These are phyloP conservation scores for Xenopus laevis DNA, from an alignment of 2,113 vertebrate genomes.

Conservation along the genomic window DNA sequence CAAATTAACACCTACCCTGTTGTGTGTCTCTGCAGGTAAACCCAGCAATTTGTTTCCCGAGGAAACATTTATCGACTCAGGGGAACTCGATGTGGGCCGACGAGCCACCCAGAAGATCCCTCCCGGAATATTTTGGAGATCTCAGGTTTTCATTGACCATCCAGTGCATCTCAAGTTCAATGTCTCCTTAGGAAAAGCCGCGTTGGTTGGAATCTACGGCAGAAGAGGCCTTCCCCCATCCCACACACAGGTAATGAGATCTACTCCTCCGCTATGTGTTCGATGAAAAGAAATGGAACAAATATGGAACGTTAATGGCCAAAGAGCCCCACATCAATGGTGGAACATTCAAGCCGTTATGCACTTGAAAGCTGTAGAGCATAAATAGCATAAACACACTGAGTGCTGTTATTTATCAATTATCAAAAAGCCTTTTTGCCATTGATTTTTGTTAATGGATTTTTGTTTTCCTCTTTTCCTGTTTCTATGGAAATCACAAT, in stretches of 20 bases:
- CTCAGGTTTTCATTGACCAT: conserved; percentile 96
- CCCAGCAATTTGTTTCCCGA: conserved; percentile 89
- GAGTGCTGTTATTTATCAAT: neutral
- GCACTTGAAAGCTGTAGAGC: neutral
- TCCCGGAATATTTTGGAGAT: conserved; percentile 93
- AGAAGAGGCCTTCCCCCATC: conserved; percentile 93
- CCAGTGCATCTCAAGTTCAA: conserved; percentile 98
- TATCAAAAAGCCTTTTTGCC: neutral
- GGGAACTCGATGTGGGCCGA: conserved; percentile 94
- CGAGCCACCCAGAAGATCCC: conserved; percentile 93
- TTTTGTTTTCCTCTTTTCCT: neutral
- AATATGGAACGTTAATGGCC: too few species aligned
- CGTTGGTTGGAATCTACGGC: conserved; percentile 94
- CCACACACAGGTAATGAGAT: conserved; percentile 85
- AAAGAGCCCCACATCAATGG: too few species aligned
- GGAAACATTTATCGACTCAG: conserved; percentile 96
- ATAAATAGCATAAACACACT: neutral
- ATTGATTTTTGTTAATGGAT: neutral
- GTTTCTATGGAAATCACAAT: conserved; percentile 11
- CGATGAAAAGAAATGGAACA: too few species aligned
- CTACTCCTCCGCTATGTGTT: neutral
- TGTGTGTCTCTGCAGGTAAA: conserved; percentile 77
- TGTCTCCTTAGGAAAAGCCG: conserved; percentile 94
- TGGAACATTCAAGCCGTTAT: too few species aligned
- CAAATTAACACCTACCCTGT: conserved; percentile 22